phyloP scores from a whole-genome alignment of 2,888 invertebrate species.

The Choreutis nemorana region DNA sequence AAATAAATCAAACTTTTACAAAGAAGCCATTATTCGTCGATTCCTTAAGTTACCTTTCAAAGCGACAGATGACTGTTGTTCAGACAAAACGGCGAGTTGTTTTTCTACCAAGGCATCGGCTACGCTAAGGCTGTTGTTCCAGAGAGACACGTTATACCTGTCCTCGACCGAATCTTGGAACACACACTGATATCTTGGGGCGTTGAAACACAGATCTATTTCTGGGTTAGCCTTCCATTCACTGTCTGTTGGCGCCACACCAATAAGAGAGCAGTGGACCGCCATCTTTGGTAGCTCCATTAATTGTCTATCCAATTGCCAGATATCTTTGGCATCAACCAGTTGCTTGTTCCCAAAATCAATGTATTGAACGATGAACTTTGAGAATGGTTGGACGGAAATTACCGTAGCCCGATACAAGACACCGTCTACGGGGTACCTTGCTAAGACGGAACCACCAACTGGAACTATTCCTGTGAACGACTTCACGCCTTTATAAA shows the following conservation, averaged over 20 bases:
- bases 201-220: constrained; percentile 69
- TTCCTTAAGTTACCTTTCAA: constrained; percentile 37
- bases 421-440: constrained; percentile 74
- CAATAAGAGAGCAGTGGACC: constrained; percentile 70
- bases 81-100: constrained; percentile 43
- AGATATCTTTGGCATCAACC: constrained; percentile 71
- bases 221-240: constrained; percentile 65
- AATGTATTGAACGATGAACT: constrained; percentile 74
- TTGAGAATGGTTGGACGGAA: constrained; percentile 62
- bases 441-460: constrained; percentile 73
- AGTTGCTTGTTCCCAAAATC: constrained; percentile 79
- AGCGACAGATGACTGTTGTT: constrained; percentile 41
- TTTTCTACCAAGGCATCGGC: constrained; percentile 55
- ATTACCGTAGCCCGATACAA: constrained; percentile 75
- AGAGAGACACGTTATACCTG: constrained; percentile 54
- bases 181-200: constrained; percentile 65
- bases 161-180: constrained; percentile 59
- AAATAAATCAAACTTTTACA: constrained; percentile 1
- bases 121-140: constrained; percentile 51
- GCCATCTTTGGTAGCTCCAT: constrained; percentile 75
- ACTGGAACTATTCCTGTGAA: constrained; percentile 47
- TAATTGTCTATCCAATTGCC: constrained; percentile 73
- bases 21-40: background rate
- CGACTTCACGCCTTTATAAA: constrained; percentile 66
- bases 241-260: constrained; percentile 65